These are phyloP conservation scores for Zophobas atratus DNA, from an alignment of 1,140 invertebrate genomes.

Conservation along the genomic window DNA sequence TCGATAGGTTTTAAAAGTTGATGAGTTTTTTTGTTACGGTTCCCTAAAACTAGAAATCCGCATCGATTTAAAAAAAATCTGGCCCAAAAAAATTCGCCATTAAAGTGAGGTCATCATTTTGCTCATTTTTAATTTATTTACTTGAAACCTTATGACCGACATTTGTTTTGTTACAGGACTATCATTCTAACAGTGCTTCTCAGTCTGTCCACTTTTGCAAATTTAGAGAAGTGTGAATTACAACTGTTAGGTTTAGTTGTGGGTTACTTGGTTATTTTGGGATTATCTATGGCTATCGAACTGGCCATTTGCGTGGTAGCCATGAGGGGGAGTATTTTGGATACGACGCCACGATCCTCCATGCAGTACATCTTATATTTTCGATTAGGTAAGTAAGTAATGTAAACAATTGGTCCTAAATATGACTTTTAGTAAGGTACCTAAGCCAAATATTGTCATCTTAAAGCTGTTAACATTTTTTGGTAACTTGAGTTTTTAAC, in stretches of 20 bases:
- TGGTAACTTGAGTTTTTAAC: no score
- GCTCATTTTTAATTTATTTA: no score
- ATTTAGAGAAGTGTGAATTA: slow-evolving; percentile 72
- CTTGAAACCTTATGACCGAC: neutral
- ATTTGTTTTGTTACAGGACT: slow-evolving; percentile 71
- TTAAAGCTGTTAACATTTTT: no score
- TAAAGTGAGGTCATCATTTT: no score
- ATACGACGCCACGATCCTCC: slow-evolving; percentile 79
- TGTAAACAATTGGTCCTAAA: no score
- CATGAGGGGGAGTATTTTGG: slow-evolving; percentile 87
- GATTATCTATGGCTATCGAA: slow-evolving; percentile 80
- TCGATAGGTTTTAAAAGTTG: no score
- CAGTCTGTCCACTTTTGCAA: slow-evolving; percentile 76
- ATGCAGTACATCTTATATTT: slow-evolving; percentile 90
- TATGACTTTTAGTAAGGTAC: no score
- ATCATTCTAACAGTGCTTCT: slow-evolving; percentile 73
- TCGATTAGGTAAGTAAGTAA: slow-evolving; percentile 78
- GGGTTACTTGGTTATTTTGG: slow-evolving; percentile 79
- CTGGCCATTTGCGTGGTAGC: slow-evolving; percentile 82
- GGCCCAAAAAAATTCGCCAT: no score
- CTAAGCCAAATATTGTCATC: no score
- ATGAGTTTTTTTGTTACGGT: no score
- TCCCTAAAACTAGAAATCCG: no score
- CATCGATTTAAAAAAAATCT: no score
- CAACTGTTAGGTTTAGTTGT: slow-evolving; percentile 80